phyloP scores from a whole-genome alignment of 2,113 vertebrate genomes.

The Passer domesticus region DNA sequence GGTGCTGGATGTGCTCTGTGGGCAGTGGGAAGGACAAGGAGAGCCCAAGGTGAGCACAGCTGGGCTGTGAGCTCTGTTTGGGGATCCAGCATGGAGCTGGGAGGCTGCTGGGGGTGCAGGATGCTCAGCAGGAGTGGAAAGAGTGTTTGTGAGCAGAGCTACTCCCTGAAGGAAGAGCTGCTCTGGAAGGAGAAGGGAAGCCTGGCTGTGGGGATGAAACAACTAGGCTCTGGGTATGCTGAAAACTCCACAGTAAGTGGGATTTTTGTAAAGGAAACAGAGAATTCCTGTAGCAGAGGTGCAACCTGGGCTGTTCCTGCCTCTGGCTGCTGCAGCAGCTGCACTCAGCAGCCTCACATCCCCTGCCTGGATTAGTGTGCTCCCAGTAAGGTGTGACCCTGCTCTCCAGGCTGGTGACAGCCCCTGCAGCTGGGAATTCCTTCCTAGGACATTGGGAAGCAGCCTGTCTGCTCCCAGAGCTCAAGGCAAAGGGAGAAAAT shows the following conservation, averaged over 20 bases:
- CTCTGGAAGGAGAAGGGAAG: neutral
- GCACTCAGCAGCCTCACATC: neutral
- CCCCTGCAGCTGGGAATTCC: neutral
- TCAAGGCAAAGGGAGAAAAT: neutral
- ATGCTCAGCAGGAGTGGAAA: neutral
- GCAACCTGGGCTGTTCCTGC: neutral
- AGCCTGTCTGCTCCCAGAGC: neutral
- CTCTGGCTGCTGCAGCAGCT: neutral
- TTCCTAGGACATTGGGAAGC: neutral
- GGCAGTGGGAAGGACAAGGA: neutral
- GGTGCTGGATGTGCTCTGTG: neutral
- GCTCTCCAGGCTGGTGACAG: neutral
- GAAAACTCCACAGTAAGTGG: neutral
- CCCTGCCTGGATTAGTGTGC: neutral
- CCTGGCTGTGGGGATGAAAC: neutral
- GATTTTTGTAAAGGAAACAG: neutral
- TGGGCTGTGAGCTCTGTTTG: neutral
- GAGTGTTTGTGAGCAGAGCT: neutral
- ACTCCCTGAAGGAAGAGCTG: neutral
- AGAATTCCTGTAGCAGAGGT: fast-evolving
- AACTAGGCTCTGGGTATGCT: neutral
- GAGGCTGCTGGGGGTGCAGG: neutral
- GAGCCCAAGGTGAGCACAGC: neutral
- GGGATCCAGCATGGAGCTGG: neutral
- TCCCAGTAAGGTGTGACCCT: neutral